phyloP scores from a whole-genome alignment of 2,797 vertebrate species.

The Pangasius sanitwongsei region DNA sequence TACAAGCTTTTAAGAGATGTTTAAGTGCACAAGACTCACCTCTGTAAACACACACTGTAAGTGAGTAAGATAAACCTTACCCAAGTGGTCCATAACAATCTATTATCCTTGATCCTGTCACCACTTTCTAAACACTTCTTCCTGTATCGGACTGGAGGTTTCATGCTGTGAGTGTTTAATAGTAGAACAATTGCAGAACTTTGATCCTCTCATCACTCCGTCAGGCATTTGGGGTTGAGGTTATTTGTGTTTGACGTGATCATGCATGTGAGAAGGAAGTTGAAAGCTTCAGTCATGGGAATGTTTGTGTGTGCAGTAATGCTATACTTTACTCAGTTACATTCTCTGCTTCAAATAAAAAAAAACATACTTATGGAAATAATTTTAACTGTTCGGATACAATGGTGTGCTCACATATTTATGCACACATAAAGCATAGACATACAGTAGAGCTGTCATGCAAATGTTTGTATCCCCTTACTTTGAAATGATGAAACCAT shows the following conservation, averaged over 20 bases:
- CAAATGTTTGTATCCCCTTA: not conserved
- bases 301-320: not conserved
- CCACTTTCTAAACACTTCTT: not conserved
- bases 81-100: not conserved
- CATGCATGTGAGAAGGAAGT: not conserved
- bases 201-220: not conserved
- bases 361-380: not conserved
- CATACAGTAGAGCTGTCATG: not conserved
- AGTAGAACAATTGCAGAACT: not conserved
- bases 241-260: not conserved
- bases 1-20: not conserved
- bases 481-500: not conserved
- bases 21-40: not conserved
- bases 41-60: not conserved
- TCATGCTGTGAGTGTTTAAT: not conserved
- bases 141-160: not conserved
- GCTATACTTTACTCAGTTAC: not conserved
- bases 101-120: not conserved
- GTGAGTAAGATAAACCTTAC: not conserved
- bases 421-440: not conserved
- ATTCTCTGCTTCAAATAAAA: not conserved
- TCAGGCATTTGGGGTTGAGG: not conserved
- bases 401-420: not conserved
- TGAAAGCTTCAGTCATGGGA: not conserved
- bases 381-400: not conserved